phyloP scores from a whole-genome alignment of 2,113 vertebrate species.

The Sprattus sprattus region DNA sequence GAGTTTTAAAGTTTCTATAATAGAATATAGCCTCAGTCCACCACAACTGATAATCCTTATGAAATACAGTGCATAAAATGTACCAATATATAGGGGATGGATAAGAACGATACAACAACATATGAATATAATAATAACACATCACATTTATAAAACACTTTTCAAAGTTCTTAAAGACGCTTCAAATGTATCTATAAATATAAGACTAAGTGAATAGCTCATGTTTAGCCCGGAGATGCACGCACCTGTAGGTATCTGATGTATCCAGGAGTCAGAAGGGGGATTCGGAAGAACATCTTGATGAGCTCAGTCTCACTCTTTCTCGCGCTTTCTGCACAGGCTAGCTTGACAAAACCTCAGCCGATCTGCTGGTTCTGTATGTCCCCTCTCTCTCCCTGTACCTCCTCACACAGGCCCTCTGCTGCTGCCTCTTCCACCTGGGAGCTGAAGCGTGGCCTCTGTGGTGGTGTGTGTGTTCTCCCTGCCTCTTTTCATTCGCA shows the following conservation, averaged over 20 bases:
- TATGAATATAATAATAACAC: no score
- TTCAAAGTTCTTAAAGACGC: no score
- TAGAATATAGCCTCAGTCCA: not conserved
- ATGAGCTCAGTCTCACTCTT: not conserved
- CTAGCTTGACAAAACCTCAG: not conserved
- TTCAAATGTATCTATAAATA: not conserved
- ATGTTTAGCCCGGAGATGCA: constrained; percentile 17
- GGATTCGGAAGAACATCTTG: constrained; percentile 77
- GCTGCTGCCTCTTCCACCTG: not conserved
- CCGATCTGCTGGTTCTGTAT: not conserved
- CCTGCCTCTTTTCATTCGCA: constrained; percentile 28
- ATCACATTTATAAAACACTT: no score
- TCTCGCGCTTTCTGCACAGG: not conserved
- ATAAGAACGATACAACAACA: no score
- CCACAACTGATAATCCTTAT: not conserved
- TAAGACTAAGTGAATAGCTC: not conserved
- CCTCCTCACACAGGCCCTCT: not conserved
- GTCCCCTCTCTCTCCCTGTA: not conserved
- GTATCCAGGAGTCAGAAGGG: constrained; percentile 81
- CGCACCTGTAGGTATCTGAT: constrained; percentile 84
- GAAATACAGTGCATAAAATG: not conserved
- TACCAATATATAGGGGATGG: not conserved
- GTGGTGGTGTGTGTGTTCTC: constrained; percentile 16
- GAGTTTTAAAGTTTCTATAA: not conserved
- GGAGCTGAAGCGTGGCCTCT: not conserved